These are phyloP conservation scores for Ardeotis arabs DNA, from an alignment of 2,113 vertebrate genomes.

Conservation along the genomic window DNA sequence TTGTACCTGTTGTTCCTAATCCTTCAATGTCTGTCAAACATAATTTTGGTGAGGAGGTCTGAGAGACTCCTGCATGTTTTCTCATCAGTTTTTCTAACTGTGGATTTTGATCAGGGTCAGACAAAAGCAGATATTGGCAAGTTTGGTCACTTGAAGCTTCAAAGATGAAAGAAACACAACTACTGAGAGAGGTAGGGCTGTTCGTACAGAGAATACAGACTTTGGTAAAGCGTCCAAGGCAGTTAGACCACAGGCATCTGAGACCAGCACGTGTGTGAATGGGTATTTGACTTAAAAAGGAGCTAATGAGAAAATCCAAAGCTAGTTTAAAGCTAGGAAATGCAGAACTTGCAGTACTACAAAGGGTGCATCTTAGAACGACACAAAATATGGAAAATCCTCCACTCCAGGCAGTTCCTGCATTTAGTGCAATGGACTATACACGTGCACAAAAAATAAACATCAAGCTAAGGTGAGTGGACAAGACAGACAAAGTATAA, in stretches of 20 bases:
- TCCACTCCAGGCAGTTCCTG: conserved; percentile 39
- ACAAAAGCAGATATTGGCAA: not conserved
- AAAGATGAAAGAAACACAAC: not conserved
- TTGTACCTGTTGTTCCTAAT: not conserved
- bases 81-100: not conserved
- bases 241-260: not conserved
- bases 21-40: accelerated
- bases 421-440: conserved; percentile 38
- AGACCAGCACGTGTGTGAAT: not conserved
- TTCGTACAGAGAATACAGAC: not conserved
- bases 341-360: not conserved
- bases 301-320: not conserved
- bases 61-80: not conserved
- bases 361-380: conserved; percentile 7
- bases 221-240: not conserved
- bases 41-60: not conserved
- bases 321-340: not conserved
- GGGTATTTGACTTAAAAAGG: conserved; percentile 1
- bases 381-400: conserved; percentile 9
- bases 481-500: conserved; percentile 57
- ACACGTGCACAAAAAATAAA: conserved; percentile 47
- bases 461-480: conserved; percentile 60
- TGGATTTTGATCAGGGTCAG: not conserved
- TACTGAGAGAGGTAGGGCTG: not conserved
- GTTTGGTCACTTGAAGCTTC: not conserved